phyloP scores from a whole-genome alignment of 2,888 invertebrate genomes.

The Scaptomyza polygonia region DNA sequence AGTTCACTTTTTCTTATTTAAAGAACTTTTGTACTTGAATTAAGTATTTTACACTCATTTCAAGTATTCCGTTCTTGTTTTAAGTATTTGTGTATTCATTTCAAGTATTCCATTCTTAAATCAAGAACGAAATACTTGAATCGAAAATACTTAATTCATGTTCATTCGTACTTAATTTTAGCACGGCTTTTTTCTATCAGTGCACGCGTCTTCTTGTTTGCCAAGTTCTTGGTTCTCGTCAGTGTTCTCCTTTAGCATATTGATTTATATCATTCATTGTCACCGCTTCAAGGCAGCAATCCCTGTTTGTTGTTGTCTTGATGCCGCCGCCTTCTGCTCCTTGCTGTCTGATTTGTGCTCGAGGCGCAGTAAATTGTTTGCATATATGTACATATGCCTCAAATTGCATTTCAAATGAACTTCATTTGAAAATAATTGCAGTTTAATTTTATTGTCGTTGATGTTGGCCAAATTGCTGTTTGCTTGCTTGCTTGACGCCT shows the following conservation, averaged over 20 bases:
- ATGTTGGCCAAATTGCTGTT: slow-evolving; percentile 22
- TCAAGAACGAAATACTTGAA: too few species aligned
- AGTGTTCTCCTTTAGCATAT: slow-evolving; percentile 62
- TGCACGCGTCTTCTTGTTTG: slow-evolving; percentile 70
- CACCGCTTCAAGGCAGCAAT: slow-evolving; percentile 18
- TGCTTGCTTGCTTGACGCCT: too few species aligned
- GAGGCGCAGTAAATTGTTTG: slow-evolving; percentile 65
- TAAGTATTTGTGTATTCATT: too few species aligned
- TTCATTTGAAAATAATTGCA: slow-evolving; percentile 71
- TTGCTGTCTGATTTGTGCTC: too few species aligned
- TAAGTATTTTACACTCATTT: too few species aligned
- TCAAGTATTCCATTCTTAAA: too few species aligned
- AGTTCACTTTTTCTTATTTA: too few species aligned
- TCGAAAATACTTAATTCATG: too few species aligned
- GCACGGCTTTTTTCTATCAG: too few species aligned
- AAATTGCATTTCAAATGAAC: slow-evolving; percentile 71
- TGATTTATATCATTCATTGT: slow-evolving; percentile 64
- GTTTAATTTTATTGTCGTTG: slow-evolving; percentile 44
- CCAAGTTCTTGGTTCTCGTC: slow-evolving; percentile 52
- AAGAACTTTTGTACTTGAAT: too few species aligned
- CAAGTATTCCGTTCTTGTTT: too few species aligned
- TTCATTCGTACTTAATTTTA: too few species aligned
- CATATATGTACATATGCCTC: slow-evolving; percentile 71
- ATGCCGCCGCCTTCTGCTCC: slow-evolving; percentile 16
- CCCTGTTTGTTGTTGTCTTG: slow-evolving; percentile 45